These are phyloP conservation scores for Thalassoma bifasciatum DNA, from an alignment of 2,113 vertebrate genomes.

Conservation along the genomic window DNA sequence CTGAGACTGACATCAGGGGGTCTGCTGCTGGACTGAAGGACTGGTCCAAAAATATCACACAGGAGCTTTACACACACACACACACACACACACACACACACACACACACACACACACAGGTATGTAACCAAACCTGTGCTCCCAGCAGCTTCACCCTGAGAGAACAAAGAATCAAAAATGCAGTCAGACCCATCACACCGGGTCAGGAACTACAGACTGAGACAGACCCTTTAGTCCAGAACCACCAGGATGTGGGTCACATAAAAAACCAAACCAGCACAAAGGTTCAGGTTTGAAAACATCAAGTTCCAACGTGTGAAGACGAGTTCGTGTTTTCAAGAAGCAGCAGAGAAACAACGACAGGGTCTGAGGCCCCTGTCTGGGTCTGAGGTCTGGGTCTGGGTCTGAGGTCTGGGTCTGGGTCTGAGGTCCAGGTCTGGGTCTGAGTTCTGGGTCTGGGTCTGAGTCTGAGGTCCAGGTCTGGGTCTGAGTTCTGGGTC, in stretches of 20 bases:
- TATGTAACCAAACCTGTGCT: conserved; percentile 52
- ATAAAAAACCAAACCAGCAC: not conserved
- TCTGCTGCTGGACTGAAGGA: not conserved
- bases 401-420: too few species aligned
- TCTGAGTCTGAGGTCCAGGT: too few species aligned
- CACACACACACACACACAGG: conserved; percentile 1
- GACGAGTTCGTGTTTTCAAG: too few species aligned
- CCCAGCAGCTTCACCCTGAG: conserved; percentile 5
- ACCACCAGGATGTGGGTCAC: not conserved
- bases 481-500: too few species aligned
- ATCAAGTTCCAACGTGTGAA: too few species aligned
- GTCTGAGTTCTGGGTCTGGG: too few species aligned
- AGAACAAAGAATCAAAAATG: conserved; percentile 25
- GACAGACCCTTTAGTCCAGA: not conserved
- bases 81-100: not conserved
- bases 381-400: too few species aligned
- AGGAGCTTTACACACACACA: not conserved
- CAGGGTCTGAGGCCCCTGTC: too few species aligned
- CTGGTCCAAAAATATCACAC: not conserved
- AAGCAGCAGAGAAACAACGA: too few species aligned
- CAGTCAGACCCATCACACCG: not conserved
- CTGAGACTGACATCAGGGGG: too few species aligned
- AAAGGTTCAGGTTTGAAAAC: too few species aligned
- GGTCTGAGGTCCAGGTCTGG: too few species aligned
- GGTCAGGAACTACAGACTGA: not conserved